Percentiles rank a stretch among this genome's conserved stretches.
Conservation (phyloP, 2,797 vertebrate genomes). For the Pampus argenteus region DNA sequence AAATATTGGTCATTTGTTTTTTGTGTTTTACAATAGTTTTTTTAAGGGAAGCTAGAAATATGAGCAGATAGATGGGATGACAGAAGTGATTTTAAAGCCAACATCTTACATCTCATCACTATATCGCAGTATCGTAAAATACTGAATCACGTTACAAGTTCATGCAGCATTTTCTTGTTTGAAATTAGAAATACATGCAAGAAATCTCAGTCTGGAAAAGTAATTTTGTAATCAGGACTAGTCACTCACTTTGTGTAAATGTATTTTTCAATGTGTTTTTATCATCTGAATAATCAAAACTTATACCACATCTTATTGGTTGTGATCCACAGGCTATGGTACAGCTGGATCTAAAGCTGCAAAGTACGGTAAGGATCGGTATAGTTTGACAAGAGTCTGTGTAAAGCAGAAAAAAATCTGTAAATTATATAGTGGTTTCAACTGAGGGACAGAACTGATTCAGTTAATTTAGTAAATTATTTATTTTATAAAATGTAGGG, state of each 20-base stretch:
- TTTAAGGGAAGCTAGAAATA: not conserved
- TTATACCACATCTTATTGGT: conserved; percentile 8
- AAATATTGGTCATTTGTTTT: not conserved
- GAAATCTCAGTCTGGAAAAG: not conserved
- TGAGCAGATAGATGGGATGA: not conserved
- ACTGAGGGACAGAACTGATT: not conserved
- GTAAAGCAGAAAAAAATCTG: not conserved
- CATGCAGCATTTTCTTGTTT: not conserved
- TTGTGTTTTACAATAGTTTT: not conserved
- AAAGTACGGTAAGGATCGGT: conserved; percentile 80
- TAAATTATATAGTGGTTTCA: not conserved
- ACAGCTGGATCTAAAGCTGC: conserved; percentile 84
- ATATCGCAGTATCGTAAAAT: not conserved
- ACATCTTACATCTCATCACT: not conserved
- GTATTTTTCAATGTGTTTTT: not conserved
- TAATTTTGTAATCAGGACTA: not conserved
- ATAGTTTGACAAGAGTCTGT: conserved; percentile 12
- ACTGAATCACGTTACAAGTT: not conserved
- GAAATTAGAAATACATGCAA: not conserved
- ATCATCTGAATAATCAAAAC: not conserved
- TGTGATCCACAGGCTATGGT: conserved; percentile 57
- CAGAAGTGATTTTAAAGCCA: not conserved
- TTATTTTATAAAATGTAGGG: conserved; percentile 51
- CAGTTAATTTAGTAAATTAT: not conserved
- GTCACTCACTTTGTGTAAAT: not conserved